Base-by-base conservation (phyloP, 2,797 vertebrate species). In the Melanotaenia parkinsoni region DNA sequence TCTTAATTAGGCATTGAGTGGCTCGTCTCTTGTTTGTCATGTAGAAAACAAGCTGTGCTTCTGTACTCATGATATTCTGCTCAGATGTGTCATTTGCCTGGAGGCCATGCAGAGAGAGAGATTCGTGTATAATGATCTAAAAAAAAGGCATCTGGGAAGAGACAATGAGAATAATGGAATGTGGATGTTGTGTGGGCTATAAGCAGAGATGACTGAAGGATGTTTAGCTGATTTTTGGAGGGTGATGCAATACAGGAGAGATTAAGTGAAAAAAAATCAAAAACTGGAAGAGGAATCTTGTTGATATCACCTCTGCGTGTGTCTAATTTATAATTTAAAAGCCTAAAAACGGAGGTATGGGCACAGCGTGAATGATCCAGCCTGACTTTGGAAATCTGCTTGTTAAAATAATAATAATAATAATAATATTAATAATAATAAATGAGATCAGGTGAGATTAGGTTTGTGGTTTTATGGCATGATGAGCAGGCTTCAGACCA, bases 401-500 rank as follows among this genome's bases (percentile, higher is more conserved):
- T 54, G 70, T 68, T 45, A 57, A 20, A 30, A 35, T 64, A 9
- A 33, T 47, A 20, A 50, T 64, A 9, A 50, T 64, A 9, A 50
- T 18, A 8, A 5, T 50, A n/a, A 50, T 47, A 30, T 30, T 30
- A 14, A 8, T 22, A 50, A 47, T 5, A 61, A 60, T 71, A 85
- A 60, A 67, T 58, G 51, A 80, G 72, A 70, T 79, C 67, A 57
- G 63, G 40, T 82, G 64, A 59, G 62, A 72, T 76, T 65, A 82
- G 75, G 77, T 77, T 57, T 67, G 84, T 77, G 76, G 75, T 71
- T 79, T 81, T 60, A 78, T 61, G 79, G 71, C 85, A 84, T 79
- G 82, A 86, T 84, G 80, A 91, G 88, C 85, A 92, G 88, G 85
- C 67, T 76, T 82, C 7, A 47, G 64, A 85, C 70, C 88, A 86